phyloP scores from a whole-genome alignment of 2,888 invertebrate genomes.

The Silvanus unidentatus region DNA sequence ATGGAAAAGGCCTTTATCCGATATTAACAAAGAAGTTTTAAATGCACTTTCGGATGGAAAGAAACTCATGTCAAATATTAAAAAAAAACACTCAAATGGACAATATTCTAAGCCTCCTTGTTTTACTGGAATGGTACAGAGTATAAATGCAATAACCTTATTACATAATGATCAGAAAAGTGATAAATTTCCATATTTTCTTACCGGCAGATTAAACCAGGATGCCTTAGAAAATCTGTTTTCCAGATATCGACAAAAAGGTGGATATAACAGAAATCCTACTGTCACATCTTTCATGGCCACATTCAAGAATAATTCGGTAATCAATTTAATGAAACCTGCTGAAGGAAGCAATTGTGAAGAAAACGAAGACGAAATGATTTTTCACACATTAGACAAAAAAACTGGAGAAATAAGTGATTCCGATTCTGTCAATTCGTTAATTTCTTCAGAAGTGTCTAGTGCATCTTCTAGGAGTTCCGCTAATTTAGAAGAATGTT shows the following conservation, averaged over 20 bases:
- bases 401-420: too few relatives aligned
- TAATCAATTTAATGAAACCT: slow-evolving; percentile 2
- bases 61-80: not conserved
- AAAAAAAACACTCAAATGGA: slow-evolving; percentile 6
- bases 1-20: slow-evolving; percentile 4
- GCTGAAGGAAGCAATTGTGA: slow-evolving; percentile 2
- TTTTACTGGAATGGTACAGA: slow-evolving; percentile 13
- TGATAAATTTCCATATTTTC: slow-evolving; percentile 6
- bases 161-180: slow-evolving; percentile 1
- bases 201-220: slow-evolving; percentile 15
- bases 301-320: not conserved
- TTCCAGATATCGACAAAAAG: slow-evolving; percentile 11
- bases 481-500: too few relatives aligned
- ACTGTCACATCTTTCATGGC: slow-evolving; percentile 2
- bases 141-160: slow-evolving; percentile 10
- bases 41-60: too few relatives aligned
- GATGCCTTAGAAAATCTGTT: slow-evolving; percentile 16
- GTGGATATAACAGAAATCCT: slow-evolving; percentile 5
- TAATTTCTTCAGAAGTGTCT: too few relatives aligned
- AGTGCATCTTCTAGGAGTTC: too few relatives aligned
- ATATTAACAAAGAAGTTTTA: not conserved
- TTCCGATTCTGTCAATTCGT: too few relatives aligned
- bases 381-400: too few relatives aligned
- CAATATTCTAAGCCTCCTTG: slow-evolving; percentile 11
- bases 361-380: not conserved